Evolutionary conservation across 2,888 invertebrate species (phyloP).

Genomic region (Rotaria socialis): DNA sequence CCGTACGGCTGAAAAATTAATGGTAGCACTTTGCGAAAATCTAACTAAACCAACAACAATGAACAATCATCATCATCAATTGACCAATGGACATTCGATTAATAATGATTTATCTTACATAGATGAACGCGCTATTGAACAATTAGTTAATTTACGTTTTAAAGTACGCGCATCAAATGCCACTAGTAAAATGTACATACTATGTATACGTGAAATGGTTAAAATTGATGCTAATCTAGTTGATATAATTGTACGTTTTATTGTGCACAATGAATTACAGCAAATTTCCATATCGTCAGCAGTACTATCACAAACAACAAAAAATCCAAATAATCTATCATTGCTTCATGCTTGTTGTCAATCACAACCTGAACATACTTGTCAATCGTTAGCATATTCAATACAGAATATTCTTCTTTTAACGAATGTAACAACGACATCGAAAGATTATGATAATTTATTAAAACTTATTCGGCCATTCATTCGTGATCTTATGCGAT

Average conservation of each 20-base stretch:
- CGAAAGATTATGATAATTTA: slow-evolving; percentile 7
- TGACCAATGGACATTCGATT: slow-evolving; percentile 6
- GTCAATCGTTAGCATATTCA: slow-evolving; percentile 3
- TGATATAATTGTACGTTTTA: slow-evolving; percentile 29
- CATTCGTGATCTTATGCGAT: not conserved
- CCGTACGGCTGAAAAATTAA: not conserved
- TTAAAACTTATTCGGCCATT: slow-evolving; percentile 1
- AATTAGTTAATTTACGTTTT: slow-evolving; percentile 33
- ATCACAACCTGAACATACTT: not conserved
- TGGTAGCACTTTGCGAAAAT: slow-evolving; percentile 28
- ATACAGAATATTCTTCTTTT: not conserved
- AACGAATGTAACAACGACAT: not conserved
- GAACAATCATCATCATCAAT: too few relatives aligned
- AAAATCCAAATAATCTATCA: slow-evolving; percentile 8
- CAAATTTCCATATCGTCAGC: not conserved
- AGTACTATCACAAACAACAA: not conserved
- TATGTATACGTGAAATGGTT: slow-evolving; percentile 11
- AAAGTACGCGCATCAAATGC: slow-evolving; percentile 20
- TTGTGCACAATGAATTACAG: slow-evolving; percentile 28
- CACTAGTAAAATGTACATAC: not conserved
- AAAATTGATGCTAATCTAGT: not conserved
- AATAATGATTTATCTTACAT: not conserved
- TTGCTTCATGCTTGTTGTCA: slow-evolving; percentile 23
- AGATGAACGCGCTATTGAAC: not conserved
- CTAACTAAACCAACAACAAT: not conserved